Percentiles rank a stretch among this genome's conserved stretches.
Evolutionary conservation across 2,113 vertebrate species (phyloP).

Genomic region (Verasper variegatus): DNA sequence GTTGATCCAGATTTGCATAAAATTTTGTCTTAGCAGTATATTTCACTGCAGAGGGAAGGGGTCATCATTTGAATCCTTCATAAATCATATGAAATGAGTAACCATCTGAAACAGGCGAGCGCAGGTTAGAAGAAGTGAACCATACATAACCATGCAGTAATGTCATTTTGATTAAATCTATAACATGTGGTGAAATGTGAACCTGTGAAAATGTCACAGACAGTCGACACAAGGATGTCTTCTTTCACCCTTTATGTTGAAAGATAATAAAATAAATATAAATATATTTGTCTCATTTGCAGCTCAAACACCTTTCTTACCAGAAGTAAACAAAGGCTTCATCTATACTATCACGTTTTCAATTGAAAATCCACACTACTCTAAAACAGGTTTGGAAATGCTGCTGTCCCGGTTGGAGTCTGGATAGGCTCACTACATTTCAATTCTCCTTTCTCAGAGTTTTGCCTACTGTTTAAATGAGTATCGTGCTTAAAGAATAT

Average conservation of each 20-base stretch:
- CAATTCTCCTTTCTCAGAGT: no score
- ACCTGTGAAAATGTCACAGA: slow-evolving; percentile 32
- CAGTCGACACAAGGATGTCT: slow-evolving; percentile 9
- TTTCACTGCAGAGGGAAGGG: neutral
- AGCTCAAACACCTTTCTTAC: neutral
- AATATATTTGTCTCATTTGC: neutral
- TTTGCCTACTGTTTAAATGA: no score
- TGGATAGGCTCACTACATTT: no score
- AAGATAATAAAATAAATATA: neutral
- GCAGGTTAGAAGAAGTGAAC: neutral
- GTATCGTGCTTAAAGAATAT: no score
- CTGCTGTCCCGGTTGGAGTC: no score
- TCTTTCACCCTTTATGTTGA: slow-evolving; percentile 14
- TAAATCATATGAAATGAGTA: neutral
- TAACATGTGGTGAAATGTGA: slow-evolving; percentile 16
- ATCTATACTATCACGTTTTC: no score
- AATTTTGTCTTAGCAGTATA: neutral
- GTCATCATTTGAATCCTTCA: neutral
- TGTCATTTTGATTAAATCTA: slow-evolving; percentile 34
- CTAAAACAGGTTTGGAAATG: no score
- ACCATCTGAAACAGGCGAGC: neutral
- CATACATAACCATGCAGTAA: slow-evolving; percentile 25
- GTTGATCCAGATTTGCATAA: slow-evolving; percentile 8
- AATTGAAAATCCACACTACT: no score
- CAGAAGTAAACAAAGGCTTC: no score